A percentile compares a stretch with the other conserved stretches of the same genome.
Conservation (phyloP, 2,113 vertebrate species). For the Bujurquina vittata region DNA sequence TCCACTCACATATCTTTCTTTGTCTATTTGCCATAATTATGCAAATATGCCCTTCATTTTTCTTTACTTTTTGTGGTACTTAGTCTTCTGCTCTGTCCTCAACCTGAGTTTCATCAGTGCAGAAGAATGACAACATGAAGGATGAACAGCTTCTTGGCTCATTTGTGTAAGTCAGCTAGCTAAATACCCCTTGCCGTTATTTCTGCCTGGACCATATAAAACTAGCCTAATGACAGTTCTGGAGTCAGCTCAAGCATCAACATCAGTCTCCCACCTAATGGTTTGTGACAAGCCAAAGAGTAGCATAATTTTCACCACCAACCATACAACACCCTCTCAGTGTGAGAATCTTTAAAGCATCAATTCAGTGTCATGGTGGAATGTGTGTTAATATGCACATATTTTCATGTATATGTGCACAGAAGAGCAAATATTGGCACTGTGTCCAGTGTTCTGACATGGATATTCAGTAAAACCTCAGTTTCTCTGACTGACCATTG, state of each 20-base stretch:
- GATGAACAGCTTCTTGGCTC: constrained; percentile 10
- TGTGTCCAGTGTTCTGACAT: constrained; percentile 56
- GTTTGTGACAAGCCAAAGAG: constrained; percentile 25
- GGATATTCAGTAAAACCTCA: constrained; percentile 60
- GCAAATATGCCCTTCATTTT: constrained; percentile 23
- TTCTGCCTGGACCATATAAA: constrained; percentile 36
- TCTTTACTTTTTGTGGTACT: neutral
- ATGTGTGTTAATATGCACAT: neutral
- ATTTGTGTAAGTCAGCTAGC: constrained; percentile 1
- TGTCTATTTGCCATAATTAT: constrained; percentile 30
- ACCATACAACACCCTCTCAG: constrained; percentile 22
- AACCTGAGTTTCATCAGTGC: constrained; percentile 6
- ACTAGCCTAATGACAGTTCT: constrained; percentile 33
- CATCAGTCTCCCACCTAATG: constrained; percentile 38
- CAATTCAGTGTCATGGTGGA: constrained; percentile 7
- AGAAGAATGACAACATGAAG: constrained; percentile 8
- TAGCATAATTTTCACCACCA: constrained; percentile 32
- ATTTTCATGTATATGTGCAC: constrained; percentile 17
- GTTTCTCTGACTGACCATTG: constrained; percentile 61
- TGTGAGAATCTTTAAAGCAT: constrained; percentile 6
- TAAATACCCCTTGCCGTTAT: constrained; percentile 17
- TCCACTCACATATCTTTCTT: constrained; percentile 10
- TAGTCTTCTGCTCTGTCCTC: neutral
- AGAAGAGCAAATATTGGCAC: constrained; percentile 49
- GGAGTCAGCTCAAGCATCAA: constrained; percentile 20